Evolutionary conservation across 2,888 invertebrate species (phyloP).

Genomic region (Ptycholaimellus sp.): DNA sequence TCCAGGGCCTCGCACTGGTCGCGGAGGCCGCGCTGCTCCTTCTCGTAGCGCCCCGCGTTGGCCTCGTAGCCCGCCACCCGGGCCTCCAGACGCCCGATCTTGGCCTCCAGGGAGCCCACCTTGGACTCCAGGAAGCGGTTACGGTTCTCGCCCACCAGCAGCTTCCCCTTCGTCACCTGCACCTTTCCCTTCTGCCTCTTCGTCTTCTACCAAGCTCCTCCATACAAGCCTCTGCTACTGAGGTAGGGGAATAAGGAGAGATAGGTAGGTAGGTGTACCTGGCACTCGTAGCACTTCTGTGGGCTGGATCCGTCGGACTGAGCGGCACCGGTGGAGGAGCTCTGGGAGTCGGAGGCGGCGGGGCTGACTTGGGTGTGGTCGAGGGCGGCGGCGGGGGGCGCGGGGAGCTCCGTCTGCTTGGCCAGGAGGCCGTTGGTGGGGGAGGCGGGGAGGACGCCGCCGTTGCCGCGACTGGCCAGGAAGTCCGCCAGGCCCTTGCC

Average conservation of each 20-base stretch:
- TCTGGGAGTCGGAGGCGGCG: conserved; percentile 18
- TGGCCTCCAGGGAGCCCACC: conserved; percentile 2
- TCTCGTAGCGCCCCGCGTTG: conserved; percentile 4
- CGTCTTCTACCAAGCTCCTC: neutral
- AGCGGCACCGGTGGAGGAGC: conserved; percentile 10
- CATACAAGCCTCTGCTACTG: too few species aligned
- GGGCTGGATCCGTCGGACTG: conserved; percentile 8
- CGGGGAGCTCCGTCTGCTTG: neutral
- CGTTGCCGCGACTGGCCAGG: too few species aligned
- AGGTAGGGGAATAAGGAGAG: neutral
- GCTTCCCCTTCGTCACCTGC: conserved; percentile 1
- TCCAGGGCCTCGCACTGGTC: conserved; percentile 6
- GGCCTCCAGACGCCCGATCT: conserved; percentile 6
- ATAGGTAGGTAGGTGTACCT: conserved; percentile 8
- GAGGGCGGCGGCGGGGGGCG: too few species aligned
- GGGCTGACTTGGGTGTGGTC: too few species aligned
- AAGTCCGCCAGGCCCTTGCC: conserved; percentile 4
- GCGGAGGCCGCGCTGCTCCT: conserved; percentile 3
- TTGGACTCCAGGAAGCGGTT: conserved; percentile 6
- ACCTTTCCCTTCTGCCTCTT: neutral
- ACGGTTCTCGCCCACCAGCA: conserved; percentile 6
- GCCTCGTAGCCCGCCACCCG: conserved; percentile 5
- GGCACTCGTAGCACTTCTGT: conserved; percentile 14
- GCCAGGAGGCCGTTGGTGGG: neutral
- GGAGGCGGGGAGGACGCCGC: too few species aligned